Base-by-base conservation (phyloP, 2,797 vertebrate genomes). In the Sebastes flavidus region DNA sequence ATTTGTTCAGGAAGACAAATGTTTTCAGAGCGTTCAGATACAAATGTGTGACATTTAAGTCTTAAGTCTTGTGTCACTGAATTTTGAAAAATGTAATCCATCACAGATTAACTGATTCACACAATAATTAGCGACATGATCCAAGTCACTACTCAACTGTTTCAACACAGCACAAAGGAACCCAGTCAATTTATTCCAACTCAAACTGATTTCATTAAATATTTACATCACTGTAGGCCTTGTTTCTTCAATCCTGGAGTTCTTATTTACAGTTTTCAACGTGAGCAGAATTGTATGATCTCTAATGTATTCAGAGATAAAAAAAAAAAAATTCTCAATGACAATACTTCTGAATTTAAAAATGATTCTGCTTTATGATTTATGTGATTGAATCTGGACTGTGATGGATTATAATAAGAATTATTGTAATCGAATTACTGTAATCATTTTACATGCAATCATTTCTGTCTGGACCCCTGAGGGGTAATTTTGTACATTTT, bases 1-100 rank as follows among this genome's bases (percentile, higher is more conserved):
- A 82, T 83, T 76, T 84, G 91, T 94, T 94, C 92, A 93, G 83
- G 67, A 88, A 84, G 85, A 93, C 75, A 80, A 82, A 83, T 82
- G 83, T 85, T 93, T 87, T 77, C 78, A 85, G 59, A 75, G 83
- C 20, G 56, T 80, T 86, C 77, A 88, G 85, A 92, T 85, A 92
- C 87, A 91, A 87, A 78, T 67, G 20, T 25, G 65, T 75, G 22
- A 55, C 25, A 56, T 60, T 65, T 32, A 38, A 7, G 4, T 73
- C 24, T 9, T 3, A 11, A 20, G 16, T 24, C 2, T 38, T 18
- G 9, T 29, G 7, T 59, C 8, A 25, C 4, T 66, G 20, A 46
- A 49, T 55, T 14, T 65, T 55, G 9, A 52, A 18, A 54, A 46
- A 34, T 56, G 0, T 60, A 82, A 89, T 88, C 82, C 86, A 88